Conservation (phyloP, 2,113 vertebrate species). For the Rallus limicola region DNA sequence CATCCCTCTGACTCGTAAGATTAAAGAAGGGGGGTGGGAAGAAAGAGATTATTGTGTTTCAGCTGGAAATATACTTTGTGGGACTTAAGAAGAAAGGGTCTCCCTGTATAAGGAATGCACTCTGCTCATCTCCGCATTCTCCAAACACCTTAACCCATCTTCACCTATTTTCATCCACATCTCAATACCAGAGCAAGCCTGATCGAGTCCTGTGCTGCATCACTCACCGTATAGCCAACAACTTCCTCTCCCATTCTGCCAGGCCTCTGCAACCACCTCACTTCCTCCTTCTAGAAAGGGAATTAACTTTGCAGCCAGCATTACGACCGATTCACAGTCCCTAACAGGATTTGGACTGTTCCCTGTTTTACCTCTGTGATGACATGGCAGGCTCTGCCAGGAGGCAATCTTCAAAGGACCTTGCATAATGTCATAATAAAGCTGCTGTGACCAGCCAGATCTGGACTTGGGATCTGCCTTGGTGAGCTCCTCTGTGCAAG, state of each 20-base stretch:
- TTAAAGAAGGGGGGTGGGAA: neutral
- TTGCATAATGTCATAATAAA: neutral
- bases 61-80: neutral
- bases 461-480: neutral
- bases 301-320: neutral
- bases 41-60: neutral
- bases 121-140: neutral
- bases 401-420: conserved; percentile 10
- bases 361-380: neutral
- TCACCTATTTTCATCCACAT: neutral
- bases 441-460: neutral
- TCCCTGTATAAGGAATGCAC: neutral
- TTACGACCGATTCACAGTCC: neutral
- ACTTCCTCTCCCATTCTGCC: neutral
- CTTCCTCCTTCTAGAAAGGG: neutral
- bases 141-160: neutral
- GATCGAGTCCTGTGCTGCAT: neutral
- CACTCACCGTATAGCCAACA: neutral
- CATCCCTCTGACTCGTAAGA: neutral
- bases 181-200: neutral
- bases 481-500: rapidly evolving
- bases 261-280: neutral
- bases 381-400: neutral
- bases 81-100: neutral
- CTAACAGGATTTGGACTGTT: neutral